Percentiles rank a stretch among this genome's conserved stretches.
Conservation (phyloP, 2,113 vertebrate species). For the Silurus glanis region DNA sequence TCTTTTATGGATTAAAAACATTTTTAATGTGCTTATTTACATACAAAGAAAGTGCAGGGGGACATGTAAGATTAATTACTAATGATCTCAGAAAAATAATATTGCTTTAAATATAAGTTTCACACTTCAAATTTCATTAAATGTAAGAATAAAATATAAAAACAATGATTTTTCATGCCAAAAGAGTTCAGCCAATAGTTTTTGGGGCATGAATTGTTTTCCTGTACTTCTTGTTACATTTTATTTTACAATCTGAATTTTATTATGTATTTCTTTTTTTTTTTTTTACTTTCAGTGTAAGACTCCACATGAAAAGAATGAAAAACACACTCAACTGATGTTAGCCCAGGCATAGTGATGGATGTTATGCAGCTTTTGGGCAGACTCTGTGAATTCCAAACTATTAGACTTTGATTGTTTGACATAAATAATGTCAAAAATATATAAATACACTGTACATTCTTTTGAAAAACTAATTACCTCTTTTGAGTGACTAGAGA, state of each 20-base stretch:
- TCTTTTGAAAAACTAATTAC: not conserved
- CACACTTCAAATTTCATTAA: constrained; percentile 3
- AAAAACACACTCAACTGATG: constrained; percentile 2
- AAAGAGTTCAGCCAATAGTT: constrained; percentile 11
- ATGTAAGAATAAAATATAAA: not conserved
- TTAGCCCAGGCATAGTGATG: constrained; percentile 2
- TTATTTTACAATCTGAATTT: constrained; percentile 23
- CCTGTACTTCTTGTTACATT: constrained; percentile 5
- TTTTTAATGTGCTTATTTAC: constrained; percentile 2
- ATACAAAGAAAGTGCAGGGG: not conserved
- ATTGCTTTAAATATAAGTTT: not conserved
- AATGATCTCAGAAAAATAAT: not conserved
- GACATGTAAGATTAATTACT: not conserved
- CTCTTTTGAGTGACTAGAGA: not conserved
- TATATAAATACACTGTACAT: not conserved
- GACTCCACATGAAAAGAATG: constrained; percentile 6
- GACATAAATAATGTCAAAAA: constrained; percentile 1
- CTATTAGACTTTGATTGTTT: not conserved
- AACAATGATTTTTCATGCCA: not conserved
- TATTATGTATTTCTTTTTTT: not conserved
- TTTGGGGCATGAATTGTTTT: not conserved
- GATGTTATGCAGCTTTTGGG: constrained; percentile 6
- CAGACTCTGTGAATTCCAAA: constrained; percentile 1
- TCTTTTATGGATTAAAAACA: not conserved
- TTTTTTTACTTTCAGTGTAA: not conserved